phyloP scores from a whole-genome alignment of 2,888 invertebrate genomes.

The Morpho achilles region DNA sequence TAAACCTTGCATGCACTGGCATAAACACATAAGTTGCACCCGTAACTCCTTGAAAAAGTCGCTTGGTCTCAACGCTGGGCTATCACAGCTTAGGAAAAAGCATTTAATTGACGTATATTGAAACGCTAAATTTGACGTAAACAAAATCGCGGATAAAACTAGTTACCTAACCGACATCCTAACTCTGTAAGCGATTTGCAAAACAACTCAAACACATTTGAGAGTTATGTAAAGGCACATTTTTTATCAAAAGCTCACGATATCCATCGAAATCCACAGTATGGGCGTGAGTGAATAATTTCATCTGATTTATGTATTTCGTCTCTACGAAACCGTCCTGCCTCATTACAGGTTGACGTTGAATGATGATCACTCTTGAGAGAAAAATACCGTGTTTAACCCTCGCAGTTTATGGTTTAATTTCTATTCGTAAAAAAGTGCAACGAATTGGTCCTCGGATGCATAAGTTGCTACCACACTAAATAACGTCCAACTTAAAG shows the following conservation, averaged over 20 bases:
- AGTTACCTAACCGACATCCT: neutral
- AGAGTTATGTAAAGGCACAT: constrained; percentile 12
- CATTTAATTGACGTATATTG: too few species aligned
- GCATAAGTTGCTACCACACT: constrained; percentile 16
- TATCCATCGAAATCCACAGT: constrained; percentile 36
- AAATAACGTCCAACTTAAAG: constrained; percentile 16
- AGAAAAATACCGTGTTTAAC: constrained; percentile 65
- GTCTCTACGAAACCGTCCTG: constrained; percentile 47
- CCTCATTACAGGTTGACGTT: constrained; percentile 69
- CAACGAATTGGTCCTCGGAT: constrained; percentile 28
- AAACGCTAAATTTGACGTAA: too few species aligned
- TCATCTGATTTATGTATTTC: constrained; percentile 57
- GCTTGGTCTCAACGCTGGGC: too few species aligned
- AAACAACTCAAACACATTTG: constrained; percentile 8
- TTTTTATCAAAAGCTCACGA: constrained; percentile 11
- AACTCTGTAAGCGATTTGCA: constrained; percentile 16
- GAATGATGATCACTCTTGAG: constrained; percentile 58
- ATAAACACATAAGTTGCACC: too few species aligned
- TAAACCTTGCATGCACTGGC: too few species aligned
- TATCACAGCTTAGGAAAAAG: too few species aligned
- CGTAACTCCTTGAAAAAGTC: too few species aligned
- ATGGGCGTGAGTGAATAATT: constrained; percentile 65
- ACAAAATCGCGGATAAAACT: too few species aligned
- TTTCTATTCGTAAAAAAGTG: constrained; percentile 50
- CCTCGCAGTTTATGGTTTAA: constrained; percentile 59